Percentiles rank a stretch among this genome's conserved stretches.
Conservation (phyloP, 1,140 invertebrate genomes). For the Ceratosolen fusciceps region DNA sequence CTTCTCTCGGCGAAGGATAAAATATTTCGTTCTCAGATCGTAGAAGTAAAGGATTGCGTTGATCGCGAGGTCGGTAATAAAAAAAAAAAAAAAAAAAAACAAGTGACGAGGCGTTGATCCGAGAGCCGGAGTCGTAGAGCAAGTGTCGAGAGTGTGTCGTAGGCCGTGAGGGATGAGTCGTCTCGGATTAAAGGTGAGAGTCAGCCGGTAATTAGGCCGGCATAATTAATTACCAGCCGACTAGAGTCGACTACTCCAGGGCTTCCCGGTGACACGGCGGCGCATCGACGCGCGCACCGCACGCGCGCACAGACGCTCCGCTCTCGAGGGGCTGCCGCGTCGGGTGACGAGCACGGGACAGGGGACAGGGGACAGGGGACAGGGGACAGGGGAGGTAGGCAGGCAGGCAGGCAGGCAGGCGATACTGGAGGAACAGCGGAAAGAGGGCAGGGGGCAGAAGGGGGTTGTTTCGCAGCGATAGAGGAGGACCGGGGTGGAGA, state of each 20-base stretch:
- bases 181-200: neutral
- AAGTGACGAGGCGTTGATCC: too few species aligned
- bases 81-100: too few species aligned
- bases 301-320: conserved; percentile 61
- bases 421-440: neutral
- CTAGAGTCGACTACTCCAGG: neutral
- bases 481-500: neutral
- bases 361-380: neutral
- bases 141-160: too few species aligned
- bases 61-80: too few species aligned
- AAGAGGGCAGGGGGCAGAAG: neutral
- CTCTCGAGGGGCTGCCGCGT: conserved; percentile 62
- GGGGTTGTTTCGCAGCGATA: too few species aligned
- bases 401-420: neutral
- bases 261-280: too few species aligned
- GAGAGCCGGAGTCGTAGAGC: too few species aligned
- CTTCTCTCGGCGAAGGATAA: too few species aligned
- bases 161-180: too few species aligned
- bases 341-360: neutral
- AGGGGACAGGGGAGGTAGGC: neutral
- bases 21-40: too few species aligned
- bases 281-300: too few species aligned
- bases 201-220: neutral
- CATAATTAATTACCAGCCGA: conserved; percentile 1
- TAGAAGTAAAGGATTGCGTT: too few species aligned